Evolutionary conservation across 2,888 invertebrate species (phyloP).

Genomic region (Netelia inedita): DNA sequence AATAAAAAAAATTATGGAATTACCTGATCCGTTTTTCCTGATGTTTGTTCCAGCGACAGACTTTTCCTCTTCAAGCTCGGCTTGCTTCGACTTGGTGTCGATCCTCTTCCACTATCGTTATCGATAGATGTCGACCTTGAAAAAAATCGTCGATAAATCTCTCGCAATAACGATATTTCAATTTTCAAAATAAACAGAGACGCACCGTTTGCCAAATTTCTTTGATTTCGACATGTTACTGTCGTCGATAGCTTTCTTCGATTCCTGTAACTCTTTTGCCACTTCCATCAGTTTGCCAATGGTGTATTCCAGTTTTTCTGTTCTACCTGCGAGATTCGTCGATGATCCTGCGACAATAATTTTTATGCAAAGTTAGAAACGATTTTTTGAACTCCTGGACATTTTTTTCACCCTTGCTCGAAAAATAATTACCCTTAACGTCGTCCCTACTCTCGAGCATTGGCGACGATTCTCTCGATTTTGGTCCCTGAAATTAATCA

Average conservation of each 20-base stretch:
- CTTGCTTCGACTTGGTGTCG: slow-evolving; percentile 84
- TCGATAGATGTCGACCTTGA: slow-evolving; percentile 89
- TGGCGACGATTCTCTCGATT: slow-evolving; percentile 91
- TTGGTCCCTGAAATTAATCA: slow-evolving; percentile 86
- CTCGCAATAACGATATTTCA: neutral
- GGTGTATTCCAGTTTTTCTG: slow-evolving; percentile 83
- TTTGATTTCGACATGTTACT: slow-evolving; percentile 76
- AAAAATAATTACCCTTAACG: slow-evolving; percentile 82
- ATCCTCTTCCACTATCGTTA: slow-evolving; percentile 85
- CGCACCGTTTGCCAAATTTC: slow-evolving; percentile 82
- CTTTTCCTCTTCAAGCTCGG: slow-evolving; percentile 89
- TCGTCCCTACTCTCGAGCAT: slow-evolving; percentile 92
- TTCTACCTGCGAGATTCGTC: slow-evolving; percentile 76
- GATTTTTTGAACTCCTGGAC: slow-evolving; percentile 73
- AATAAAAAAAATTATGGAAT: neutral
- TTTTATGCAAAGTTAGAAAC: neutral
- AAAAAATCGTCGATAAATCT: slow-evolving; percentile 1
- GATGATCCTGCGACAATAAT: slow-evolving; percentile 73
- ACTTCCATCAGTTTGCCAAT: slow-evolving; percentile 82
- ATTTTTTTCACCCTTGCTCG: slow-evolving; percentile 76
- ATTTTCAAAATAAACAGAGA: neutral
- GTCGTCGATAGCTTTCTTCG: slow-evolving; percentile 81
- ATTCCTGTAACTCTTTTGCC: slow-evolving; percentile 82
- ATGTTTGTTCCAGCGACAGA: slow-evolving; percentile 90
- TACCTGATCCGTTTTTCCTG: slow-evolving; percentile 81